Conservation (phyloP, 1,140 invertebrate species). For the Drosophila melanogaster region Release_6_plus_ISO1_MT NC_004354.4:5686001-5686500, state of each 20-base stretch:
- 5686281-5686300: constrained; percentile 33
- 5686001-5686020: constrained; percentile 86
- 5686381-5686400: constrained; percentile 86
- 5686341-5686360: constrained; percentile 86
- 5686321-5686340: constrained; percentile 86
- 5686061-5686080: constrained; percentile 85
- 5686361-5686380: constrained; percentile 87
- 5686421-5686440: constrained; percentile 3
- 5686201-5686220: constrained; percentile 69
- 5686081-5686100: constrained; percentile 73
- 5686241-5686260: not conserved
- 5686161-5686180: constrained; percentile 67
- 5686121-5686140: constrained; percentile 36
- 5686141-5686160: constrained; percentile 72
- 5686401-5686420: constrained; percentile 50
- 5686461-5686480: not conserved
- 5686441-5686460: not conserved
- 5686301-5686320: constrained; percentile 88
- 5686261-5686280: not conserved
- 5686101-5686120: not conserved
- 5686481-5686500: constrained; percentile 1
- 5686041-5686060: constrained; percentile 85
- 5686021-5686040: constrained; percentile 86
- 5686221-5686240: constrained; percentile 53
- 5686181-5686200: constrained; percentile 49